phyloP scores from a whole-genome alignment of 2,797 vertebrate species.

The Urophycis tenuis region DNA sequence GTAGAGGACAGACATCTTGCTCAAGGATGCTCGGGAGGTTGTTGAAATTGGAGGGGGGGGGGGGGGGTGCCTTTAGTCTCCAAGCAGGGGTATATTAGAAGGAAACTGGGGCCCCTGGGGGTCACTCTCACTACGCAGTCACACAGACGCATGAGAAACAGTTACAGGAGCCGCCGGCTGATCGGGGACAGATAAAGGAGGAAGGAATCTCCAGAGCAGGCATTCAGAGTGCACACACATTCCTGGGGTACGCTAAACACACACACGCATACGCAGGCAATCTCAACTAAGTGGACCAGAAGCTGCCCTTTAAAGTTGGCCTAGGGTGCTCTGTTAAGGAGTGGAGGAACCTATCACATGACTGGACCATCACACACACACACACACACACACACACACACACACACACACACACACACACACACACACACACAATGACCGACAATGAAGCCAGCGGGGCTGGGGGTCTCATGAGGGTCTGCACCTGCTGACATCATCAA shows the following conservation, averaged over 20 bases:
- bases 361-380: conserved; percentile 2
- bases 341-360: conserved; percentile 53
- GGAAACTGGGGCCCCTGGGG: conserved; percentile 30
- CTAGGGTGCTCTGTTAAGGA: conserved; percentile 36
- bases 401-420: conserved; percentile 26
- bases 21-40: neutral
- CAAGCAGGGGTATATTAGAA: conserved; percentile 23
- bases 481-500: conserved; percentile 75
- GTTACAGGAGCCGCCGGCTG: conserved; percentile 31
- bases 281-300: conserved; percentile 44
- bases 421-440: conserved; percentile 27
- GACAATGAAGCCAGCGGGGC: conserved; percentile 32
- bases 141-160: conserved; percentile 11
- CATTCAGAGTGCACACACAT: conserved; percentile 49
- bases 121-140: conserved; percentile 38
- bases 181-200: conserved; percentile 50
- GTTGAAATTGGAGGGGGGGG: neutral
- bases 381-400: conserved; percentile 28
- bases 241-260: conserved; percentile 14
- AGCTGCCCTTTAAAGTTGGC: conserved; percentile 45
- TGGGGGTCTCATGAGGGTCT: conserved; percentile 41
- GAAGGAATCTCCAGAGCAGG: conserved; percentile 42
- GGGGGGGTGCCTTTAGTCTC: neutral
- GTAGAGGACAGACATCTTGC: neutral
- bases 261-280: conserved; percentile 20